These are phyloP conservation scores for Gisinianus flammeolus DNA, from an alignment of 2,888 invertebrate species.

Conservation along the genomic window DNA sequence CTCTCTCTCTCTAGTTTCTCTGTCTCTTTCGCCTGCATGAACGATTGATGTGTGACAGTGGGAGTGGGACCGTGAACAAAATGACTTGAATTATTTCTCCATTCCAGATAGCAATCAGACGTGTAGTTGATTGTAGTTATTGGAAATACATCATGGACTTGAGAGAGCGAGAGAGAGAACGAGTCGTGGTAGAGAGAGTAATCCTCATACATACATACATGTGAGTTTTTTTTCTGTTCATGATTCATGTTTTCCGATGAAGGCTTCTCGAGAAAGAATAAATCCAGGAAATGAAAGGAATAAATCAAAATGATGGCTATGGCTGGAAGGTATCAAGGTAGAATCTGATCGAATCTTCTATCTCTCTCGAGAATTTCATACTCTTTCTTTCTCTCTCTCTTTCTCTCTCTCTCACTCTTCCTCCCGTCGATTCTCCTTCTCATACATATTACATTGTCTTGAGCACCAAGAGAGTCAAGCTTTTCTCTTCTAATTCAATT, in stretches of 20 bases:
- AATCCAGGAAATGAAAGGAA: conserved; percentile 41
- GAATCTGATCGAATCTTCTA: conserved; percentile 35
- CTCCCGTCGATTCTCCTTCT: not conserved
- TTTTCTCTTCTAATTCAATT: conserved; percentile 30
- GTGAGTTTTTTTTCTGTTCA: not conserved
- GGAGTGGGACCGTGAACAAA: conserved; percentile 12
- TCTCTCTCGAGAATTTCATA: conserved; percentile 34
- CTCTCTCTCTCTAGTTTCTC: not conserved
- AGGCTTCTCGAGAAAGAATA: conserved; percentile 31
- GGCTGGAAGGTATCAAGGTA: conserved; percentile 33
- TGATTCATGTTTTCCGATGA: conserved; percentile 17
- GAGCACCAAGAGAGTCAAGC: conserved; percentile 15
- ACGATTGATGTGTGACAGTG: not conserved
- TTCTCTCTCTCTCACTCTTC: not conserved
- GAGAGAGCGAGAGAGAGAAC: too few species aligned
- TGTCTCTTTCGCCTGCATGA: not conserved
- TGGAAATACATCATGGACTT: too few species aligned
- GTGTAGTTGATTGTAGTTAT: too few species aligned
- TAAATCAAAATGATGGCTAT: conserved; percentile 41
- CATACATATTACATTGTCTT: conserved; percentile 16
- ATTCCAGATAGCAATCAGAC: not conserved
- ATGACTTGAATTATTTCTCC: conserved; percentile 27
- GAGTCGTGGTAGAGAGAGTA: too few species aligned
- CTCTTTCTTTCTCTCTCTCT: conserved; percentile 6
- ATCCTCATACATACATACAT: too few species aligned